Evolutionary conservation across 1,140 invertebrate species (phyloP), one percentile per base, ranked within the genome.

Genomic region (Papilio dardanus): DNA sequence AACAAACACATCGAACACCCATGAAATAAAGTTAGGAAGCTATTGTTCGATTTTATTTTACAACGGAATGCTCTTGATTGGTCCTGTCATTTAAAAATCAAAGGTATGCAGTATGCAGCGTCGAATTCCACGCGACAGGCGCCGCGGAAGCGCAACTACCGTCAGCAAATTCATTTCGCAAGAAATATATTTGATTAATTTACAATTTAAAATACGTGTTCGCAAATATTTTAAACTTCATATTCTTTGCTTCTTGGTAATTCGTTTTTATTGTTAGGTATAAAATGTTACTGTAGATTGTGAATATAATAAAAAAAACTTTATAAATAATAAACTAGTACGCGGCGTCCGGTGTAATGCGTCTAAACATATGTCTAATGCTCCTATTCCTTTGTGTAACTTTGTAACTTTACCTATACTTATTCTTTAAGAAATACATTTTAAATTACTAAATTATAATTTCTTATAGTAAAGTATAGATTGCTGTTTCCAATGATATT

Each of bases 131-230:
- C 40, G 40, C 40, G 40, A 42, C 40, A 42, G 40, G 40, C 40
- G 40, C 40, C 40, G 40, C 40, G 40, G 40, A 42, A 42, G 14
- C 40, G 14, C 40, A 42, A n/a, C 0, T 2, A 42, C 40, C 40
- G 40, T 42, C 40, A 42, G 40, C 40, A 42, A 42, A 42, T 2
- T 42, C 14, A 42, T 37, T 37, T 37, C 35, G 12, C 35, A 37
- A 37, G 35, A 37, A 37, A 37, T 42, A n/a, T 16, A 42, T n/a
- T 42, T 42, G 16, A 58, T 65, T 65, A 35, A 46, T 19, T 7
- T 24, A 74, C 69, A 75, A 68, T 81, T 78, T 66, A 42, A 42
- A 42, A n/a, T n/a, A 42, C 3, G 4, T n/a, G 40, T n/a, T n/a
- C 16, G 14, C 40, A n/a, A 42, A 42, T 46, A 37, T 46, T 46